Conservation (phyloP, 23 tunicate genomes). For the Halocynthia roretzi region DNA sequence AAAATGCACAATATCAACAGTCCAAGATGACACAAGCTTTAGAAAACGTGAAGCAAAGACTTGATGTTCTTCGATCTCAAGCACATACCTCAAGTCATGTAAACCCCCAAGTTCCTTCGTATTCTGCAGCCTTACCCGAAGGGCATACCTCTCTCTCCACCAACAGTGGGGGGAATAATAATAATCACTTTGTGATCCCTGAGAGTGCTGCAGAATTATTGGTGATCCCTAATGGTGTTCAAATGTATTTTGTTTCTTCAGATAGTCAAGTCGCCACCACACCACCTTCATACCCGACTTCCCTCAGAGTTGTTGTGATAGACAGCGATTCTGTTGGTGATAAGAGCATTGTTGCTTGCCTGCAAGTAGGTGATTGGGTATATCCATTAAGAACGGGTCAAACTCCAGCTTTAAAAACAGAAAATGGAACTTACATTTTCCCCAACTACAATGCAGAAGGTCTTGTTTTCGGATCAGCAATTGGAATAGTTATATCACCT, state of each 20-base stretch:
- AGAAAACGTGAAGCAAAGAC: slow-evolving; percentile 24
- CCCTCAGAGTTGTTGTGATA: slow-evolving; percentile 21
- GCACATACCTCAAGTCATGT: neutral
- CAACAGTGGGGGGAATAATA: neutral
- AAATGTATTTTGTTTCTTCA: slow-evolving; percentile 37
- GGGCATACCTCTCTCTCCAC: slow-evolving; percentile 30
- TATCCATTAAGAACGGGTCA: slow-evolving; percentile 62
- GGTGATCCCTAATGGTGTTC: slow-evolving; percentile 60
- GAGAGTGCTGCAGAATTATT: slow-evolving; percentile 46
- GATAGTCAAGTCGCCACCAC: slow-evolving; percentile 37
- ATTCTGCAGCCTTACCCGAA: slow-evolving; percentile 19
- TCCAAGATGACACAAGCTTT: slow-evolving; percentile 28
- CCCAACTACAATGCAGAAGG: slow-evolving; percentile 28
- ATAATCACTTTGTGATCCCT: neutral
- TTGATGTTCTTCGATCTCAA: slow-evolving; percentile 20
- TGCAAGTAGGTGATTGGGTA: slow-evolving; percentile 69
- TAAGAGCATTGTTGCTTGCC: slow-evolving; percentile 37
- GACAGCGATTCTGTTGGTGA: slow-evolving; percentile 15
- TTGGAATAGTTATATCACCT: slow-evolving; percentile 60
- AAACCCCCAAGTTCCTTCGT: slow-evolving; percentile 3
- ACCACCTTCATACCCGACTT: slow-evolving; percentile 72
- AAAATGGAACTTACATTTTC: slow-evolving; percentile 62
- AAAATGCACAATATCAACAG: slow-evolving; percentile 22
- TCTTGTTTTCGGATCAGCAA: slow-evolving; percentile 6
- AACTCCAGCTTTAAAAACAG: slow-evolving; percentile 49